Evolutionary conservation across 1,140 invertebrate genomes (phyloP).

Genomic region (Triops cancriformis): DNA sequence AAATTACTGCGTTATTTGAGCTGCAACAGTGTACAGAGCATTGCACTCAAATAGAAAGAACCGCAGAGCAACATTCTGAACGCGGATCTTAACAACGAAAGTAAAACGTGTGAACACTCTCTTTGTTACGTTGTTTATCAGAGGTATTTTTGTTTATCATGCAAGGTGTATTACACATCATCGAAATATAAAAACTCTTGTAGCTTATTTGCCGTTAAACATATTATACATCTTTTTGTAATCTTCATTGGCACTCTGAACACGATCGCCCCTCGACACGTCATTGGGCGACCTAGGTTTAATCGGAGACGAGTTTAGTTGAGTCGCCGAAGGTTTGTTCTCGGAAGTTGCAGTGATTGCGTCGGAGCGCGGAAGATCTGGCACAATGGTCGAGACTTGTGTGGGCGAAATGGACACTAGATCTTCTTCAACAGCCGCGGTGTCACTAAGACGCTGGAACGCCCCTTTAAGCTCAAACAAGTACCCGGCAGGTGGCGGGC

Average conservation of each 20-base stretch:
- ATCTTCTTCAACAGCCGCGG: background rate
- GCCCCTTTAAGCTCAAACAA: background rate
- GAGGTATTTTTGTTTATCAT: background rate
- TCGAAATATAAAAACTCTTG: background rate
- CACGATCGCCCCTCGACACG: background rate
- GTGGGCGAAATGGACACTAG: background rate
- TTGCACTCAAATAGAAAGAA: too few relatives aligned
- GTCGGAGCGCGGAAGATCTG: background rate
- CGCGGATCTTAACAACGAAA: too few relatives aligned
- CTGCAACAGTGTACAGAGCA: too few relatives aligned
- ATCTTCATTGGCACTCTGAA: background rate
- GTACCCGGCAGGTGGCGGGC: background rate
- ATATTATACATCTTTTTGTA: background rate
- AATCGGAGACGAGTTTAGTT: background rate
- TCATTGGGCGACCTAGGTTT: too few relatives aligned
- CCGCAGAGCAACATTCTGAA: too few relatives aligned
- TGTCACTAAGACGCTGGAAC: background rate
- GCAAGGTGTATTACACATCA: background rate
- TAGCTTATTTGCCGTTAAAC: conserved; percentile 10
- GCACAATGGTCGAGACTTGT: background rate
- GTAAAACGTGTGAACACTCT: too few relatives aligned
- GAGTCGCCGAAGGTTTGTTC: too few relatives aligned
- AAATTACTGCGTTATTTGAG: too few relatives aligned
- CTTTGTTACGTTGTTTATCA: too few relatives aligned
- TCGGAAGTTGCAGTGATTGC: background rate